Base-by-base conservation (phyloP, 1,140 invertebrate species). In the Trypoxylus dichotomus region DNA sequence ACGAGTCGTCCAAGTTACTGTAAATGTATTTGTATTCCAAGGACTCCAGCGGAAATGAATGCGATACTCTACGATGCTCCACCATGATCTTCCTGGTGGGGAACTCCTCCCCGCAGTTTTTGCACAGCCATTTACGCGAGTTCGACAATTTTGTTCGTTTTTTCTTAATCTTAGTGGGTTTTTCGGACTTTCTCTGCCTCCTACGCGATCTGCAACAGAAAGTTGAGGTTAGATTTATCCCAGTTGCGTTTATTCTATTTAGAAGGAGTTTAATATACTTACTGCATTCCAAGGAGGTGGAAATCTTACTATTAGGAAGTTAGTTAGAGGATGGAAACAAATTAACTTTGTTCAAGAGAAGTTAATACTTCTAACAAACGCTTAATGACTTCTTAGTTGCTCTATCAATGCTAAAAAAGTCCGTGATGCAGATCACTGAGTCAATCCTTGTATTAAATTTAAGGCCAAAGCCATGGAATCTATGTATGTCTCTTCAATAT, bases 1-100 rank as follows among this genome's bases (percentile, higher is more conserved):
- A 84, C 3, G 80, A 74, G 58, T 83, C 79, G 19, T 78, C 76
- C 10, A 58, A 32, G 27, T 79, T 75, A 60, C 83, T 82, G 68
- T 79, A 83, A 19, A 54, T 76, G 54, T 81, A 84, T 63, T 82
- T 82, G 60, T 80, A 80, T n/a, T 21, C 19, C 13, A 76, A 29
- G 10, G 76, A 47, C 21, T 80, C 76, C 1, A 74, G 74, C 3
- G 11, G 8, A 24, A 24, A 15, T 2, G 74, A n/a, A 25, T 75
- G 74, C 2, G 41, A 13, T 75, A 60, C 0, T 78, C 71, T 25
- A 47, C 77, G 10, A 75, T 72, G 77, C 79, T 42, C 42, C 2
- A 25, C 29, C 37, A 75, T 32, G 27, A 2, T 15, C 15, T 25
- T 79, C 2, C 75, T 43, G 0, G 75, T 79, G 1, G 71, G 15